phyloP scores from a whole-genome alignment of 1,140 invertebrate genomes.

The Coptotermes formosanus region DNA sequence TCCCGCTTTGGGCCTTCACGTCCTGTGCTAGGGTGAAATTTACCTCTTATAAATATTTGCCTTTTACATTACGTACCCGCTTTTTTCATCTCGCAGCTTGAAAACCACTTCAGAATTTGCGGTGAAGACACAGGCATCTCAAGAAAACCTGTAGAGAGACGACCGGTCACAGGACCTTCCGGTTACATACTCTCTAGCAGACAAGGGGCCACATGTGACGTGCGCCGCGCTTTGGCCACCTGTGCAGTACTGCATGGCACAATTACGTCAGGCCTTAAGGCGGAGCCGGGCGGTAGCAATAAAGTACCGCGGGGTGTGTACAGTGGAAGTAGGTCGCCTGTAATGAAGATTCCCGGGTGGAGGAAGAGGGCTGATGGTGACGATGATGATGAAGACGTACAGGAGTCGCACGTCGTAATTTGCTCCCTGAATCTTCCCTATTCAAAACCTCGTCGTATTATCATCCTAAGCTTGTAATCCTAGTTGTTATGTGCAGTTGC shows the following conservation, averaged over 20 bases:
- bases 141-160: too few species aligned
- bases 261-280: neutral
- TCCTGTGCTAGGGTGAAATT: too few species aligned
- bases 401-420: constrained; percentile 10
- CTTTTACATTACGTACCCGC: too few species aligned
- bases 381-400: constrained; percentile 1
- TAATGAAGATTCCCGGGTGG: neutral
- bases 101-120: too few species aligned
- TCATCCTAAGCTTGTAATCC: constrained; percentile 7
- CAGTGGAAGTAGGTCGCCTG: neutral
- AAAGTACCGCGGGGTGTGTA: neutral
- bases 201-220: neutral
- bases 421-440: constrained; percentile 4
- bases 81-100: too few species aligned
- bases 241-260: neutral
- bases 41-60: too few species aligned
- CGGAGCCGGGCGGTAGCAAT: neutral
- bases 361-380: neutral
- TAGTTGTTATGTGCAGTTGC: constrained; percentile 8
- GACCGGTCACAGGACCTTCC: too few species aligned
- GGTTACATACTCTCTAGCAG: too few species aligned
- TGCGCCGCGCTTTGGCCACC: neutral
- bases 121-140: too few species aligned
- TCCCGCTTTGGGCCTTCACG: too few species aligned
- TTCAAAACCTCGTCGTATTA: neutral